Conservation (phyloP, 2,113 vertebrate species). For the Platanista minor region DNA sequence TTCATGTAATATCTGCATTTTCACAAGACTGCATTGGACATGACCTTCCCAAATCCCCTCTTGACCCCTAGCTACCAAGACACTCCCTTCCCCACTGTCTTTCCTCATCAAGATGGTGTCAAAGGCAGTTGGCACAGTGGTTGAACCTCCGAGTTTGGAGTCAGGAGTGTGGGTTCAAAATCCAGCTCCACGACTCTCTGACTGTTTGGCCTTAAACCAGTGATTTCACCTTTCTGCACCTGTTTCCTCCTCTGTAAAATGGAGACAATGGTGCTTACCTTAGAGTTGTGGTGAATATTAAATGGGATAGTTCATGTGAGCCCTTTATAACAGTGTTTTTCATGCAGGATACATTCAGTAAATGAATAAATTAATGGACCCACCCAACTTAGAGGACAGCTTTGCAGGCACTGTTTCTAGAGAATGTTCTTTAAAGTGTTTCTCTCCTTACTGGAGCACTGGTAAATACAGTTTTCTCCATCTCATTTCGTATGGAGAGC, state of each 20-base stretch:
- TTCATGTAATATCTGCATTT: not conserved
- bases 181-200: not conserved
- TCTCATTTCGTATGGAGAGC: not conserved
- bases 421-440: not conserved
- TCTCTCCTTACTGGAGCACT: not conserved
- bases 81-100: fast-evolving
- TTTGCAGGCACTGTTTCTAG: not conserved
- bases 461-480: not conserved
- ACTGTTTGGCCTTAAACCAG: no score
- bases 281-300: not conserved
- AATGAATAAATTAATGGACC: not conserved
- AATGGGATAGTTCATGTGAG: not conserved
- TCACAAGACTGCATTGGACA: not conserved
- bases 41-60: not conserved
- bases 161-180: not conserved
- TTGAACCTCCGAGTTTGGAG: not conserved
- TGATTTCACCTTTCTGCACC: not conserved
- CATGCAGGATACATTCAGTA: not conserved
- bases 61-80: not conserved
- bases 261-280: not conserved
- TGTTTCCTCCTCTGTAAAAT: not conserved
- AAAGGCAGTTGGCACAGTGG: not conserved
- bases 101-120: not conserved
- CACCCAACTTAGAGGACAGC: not conserved
- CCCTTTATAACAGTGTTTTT: not conserved